Evolutionary conservation across 1,140 invertebrate species (phyloP).

Genomic region (Brachionus rotundiformis): DNA sequence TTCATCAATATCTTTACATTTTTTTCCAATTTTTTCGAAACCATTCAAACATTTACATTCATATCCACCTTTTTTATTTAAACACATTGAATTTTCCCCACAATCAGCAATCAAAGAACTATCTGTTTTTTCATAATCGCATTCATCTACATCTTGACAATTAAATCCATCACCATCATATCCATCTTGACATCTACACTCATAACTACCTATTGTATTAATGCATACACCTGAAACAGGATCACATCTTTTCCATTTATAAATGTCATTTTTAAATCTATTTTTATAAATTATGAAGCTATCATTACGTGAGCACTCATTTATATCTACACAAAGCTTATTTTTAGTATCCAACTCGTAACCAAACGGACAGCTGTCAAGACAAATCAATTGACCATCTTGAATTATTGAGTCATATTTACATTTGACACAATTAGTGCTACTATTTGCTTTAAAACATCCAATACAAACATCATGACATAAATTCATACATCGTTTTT

Average conservation of each 20-base stretch:
- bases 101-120: constrained; percentile 1
- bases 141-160: constrained; percentile 42
- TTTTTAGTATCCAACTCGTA: not conserved
- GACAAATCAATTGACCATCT: not conserved
- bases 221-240: constrained; percentile 55
- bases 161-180: constrained; percentile 53
- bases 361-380: constrained; percentile 33
- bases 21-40: constrained; percentile 13
- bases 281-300: constrained; percentile 16
- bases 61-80: constrained; percentile 24
- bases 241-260: constrained; percentile 30
- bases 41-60: constrained; percentile 52
- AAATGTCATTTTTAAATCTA: constrained; percentile 5
- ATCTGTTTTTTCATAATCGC: constrained; percentile 45
- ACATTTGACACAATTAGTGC: constrained; percentile 27
- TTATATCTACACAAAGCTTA: not conserved
- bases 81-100: not conserved
- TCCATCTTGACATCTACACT: constrained; percentile 60
- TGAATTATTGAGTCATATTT: constrained; percentile 20
- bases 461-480: constrained; percentile 48
- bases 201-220: constrained; percentile 62
- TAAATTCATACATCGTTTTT: not conserved
- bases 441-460: constrained; percentile 39
- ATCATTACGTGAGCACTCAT: constrained; percentile 38
- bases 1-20: constrained; percentile 41